phyloP scores from a whole-genome alignment of 2,797 vertebrate genomes.

The Diplodus sargus region DNA sequence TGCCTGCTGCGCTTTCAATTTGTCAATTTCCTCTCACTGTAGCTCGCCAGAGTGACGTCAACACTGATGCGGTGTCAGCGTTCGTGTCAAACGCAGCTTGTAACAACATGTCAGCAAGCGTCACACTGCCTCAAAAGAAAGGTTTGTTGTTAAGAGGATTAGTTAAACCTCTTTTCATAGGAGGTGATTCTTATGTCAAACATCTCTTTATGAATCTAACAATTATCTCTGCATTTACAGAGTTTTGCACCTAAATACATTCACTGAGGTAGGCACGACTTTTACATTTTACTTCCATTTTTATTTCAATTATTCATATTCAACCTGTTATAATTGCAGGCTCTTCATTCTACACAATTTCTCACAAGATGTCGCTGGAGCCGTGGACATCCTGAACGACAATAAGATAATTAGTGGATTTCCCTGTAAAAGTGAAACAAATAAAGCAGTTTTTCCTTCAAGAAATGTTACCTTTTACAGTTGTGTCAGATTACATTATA shows the following conservation, averaged over 20 bases:
- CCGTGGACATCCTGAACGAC: background rate
- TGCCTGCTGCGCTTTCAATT: fast-evolving
- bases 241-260: conserved; percentile 47
- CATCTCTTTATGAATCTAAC: background rate
- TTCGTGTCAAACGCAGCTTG: conserved; percentile 55
- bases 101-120: background rate
- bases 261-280: conserved; percentile 24
- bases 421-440: conserved; percentile 21
- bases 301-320: background rate
- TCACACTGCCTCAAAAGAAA: conserved; percentile 51
- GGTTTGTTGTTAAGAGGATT: conserved; percentile 42
- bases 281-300: background rate
- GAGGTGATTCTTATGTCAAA: background rate
- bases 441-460: conserved; percentile 13
- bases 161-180: too few relatives aligned
- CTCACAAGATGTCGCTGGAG: conserved; percentile 32
- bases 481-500: background rate
- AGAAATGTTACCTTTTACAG: background rate
- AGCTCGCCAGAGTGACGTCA: conserved; percentile 49
- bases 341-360: background rate
- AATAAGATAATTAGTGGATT: background rate
- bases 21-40: background rate
- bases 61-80: conserved; percentile 32
- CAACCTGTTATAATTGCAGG: background rate
- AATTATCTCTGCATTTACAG: conserved; percentile 38